Percentiles rank a stretch among this genome's conserved stretches.
These are phyloP conservation scores for Coecobrya sp. DNA, from an alignment of 2,888 invertebrate species.

Conservation along the genomic window DNA sequence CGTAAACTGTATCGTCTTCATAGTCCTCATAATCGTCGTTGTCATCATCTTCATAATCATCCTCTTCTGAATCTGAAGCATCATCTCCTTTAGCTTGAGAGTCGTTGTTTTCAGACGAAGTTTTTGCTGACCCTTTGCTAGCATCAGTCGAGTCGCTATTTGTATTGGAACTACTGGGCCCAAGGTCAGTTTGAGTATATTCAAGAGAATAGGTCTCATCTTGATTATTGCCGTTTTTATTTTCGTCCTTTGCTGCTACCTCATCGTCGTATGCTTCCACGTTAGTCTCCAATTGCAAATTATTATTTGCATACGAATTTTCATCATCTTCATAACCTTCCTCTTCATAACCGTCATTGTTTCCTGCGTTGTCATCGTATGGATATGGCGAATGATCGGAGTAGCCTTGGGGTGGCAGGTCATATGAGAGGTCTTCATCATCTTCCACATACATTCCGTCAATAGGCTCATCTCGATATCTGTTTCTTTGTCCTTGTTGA, in stretches of 20 bases:
- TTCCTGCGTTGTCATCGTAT: constrained; percentile 35
- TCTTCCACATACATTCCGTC: constrained; percentile 58
- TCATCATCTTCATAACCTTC: constrained; percentile 27
- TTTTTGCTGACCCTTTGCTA: neutral
- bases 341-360: constrained; percentile 43
- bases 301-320: neutral
- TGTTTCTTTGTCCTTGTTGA: constrained; percentile 43
- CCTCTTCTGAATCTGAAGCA: constrained; percentile 57
- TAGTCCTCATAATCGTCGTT: constrained; percentile 61
- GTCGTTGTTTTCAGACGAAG: constrained; percentile 38
- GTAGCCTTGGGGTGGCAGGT: constrained; percentile 44
- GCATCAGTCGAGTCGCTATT: neutral
- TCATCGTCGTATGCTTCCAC: constrained; percentile 74
- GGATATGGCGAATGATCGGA: constrained; percentile 70
- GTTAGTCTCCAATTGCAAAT: constrained; percentile 71
- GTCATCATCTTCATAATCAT: constrained; percentile 59
- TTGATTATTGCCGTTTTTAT: constrained; percentile 32
- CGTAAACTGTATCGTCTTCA: constrained; percentile 46
- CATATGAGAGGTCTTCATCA: constrained; percentile 54
- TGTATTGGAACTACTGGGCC: neutral
- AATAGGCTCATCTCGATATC: constrained; percentile 72
- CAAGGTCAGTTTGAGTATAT: constrained; percentile 4
- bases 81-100: constrained; percentile 32
- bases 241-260: constrained; percentile 61
- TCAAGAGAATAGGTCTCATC: constrained; percentile 63